Conservation (phyloP, 2,888 invertebrate genomes). For the Clanis bilineata region DNA sequence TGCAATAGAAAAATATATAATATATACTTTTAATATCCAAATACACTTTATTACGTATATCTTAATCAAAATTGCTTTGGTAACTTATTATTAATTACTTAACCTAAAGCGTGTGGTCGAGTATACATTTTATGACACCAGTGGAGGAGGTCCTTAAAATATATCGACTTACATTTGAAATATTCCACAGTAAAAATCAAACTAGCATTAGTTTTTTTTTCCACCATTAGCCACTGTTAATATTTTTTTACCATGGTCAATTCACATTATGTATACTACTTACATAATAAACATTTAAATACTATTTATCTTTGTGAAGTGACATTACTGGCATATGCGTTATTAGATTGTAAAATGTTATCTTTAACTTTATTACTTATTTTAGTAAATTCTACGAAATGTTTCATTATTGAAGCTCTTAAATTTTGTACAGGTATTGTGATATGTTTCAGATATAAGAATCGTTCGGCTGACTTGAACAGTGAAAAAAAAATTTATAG, state of each 20-base stretch:
- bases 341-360: background rate
- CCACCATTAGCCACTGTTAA: background rate
- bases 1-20: conserved; percentile 67
- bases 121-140: conserved; percentile 24
- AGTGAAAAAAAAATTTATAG: background rate
- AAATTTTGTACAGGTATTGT: conserved; percentile 59
- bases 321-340: background rate
- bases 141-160: too few relatives aligned
- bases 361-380: background rate
- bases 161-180: too few relatives aligned
- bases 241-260: background rate
- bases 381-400: background rate
- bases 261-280: background rate
- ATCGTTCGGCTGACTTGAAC: background rate
- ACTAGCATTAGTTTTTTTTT: too few relatives aligned
- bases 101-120: conserved; percentile 45
- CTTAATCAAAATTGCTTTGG: conserved; percentile 75
- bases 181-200: too few relatives aligned
- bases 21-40: conserved; percentile 38
- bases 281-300: background rate
- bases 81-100: conserved; percentile 70
- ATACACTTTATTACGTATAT: conserved; percentile 42
- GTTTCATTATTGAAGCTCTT: conserved; percentile 40
- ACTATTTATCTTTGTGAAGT: background rate
- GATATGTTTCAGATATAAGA: conserved; percentile 46